Conservation (phyloP, 2,113 vertebrate species). For the Jaculus jaculus region DNA sequence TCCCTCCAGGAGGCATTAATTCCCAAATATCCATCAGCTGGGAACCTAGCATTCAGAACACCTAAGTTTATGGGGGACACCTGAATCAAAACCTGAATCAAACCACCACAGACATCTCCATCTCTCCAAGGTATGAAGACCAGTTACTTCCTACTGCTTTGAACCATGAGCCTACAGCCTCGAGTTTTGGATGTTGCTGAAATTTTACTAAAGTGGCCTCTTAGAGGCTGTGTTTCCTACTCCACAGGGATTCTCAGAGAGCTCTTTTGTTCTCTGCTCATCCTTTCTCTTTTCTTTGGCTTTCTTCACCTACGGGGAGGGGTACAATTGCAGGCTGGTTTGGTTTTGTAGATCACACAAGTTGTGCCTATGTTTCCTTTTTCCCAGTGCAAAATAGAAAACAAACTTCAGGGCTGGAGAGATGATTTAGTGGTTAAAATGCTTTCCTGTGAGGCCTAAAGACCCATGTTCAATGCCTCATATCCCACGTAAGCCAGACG, state of each 20-base stretch:
- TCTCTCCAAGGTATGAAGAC: neutral
- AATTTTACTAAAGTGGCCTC: neutral
- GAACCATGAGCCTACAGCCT: neutral
- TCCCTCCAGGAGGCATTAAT: too few species aligned
- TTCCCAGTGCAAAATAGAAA: constrained; percentile 11
- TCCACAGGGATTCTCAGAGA: neutral
- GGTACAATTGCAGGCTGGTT: neutral
- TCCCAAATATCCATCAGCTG: too few species aligned
- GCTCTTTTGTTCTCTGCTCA: neutral
- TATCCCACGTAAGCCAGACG: too few species aligned
- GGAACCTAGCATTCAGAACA: too few species aligned
- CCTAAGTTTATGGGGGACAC: too few species aligned
- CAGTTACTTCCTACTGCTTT: neutral
- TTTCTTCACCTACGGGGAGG: neutral
- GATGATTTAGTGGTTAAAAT: too few species aligned
- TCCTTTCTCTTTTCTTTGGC: neutral
- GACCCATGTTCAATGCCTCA: too few species aligned
- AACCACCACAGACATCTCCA: too few species aligned
- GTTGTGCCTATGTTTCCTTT: neutral
- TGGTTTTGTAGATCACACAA: neutral
- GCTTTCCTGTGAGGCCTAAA: too few species aligned
- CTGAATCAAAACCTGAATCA: too few species aligned
- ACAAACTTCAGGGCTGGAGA: neutral
- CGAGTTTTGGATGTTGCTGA: neutral
- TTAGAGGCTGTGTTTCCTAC: neutral